Base-by-base conservation (phyloP, 1,140 invertebrate species). In the Vanessa tameamea region DNA sequence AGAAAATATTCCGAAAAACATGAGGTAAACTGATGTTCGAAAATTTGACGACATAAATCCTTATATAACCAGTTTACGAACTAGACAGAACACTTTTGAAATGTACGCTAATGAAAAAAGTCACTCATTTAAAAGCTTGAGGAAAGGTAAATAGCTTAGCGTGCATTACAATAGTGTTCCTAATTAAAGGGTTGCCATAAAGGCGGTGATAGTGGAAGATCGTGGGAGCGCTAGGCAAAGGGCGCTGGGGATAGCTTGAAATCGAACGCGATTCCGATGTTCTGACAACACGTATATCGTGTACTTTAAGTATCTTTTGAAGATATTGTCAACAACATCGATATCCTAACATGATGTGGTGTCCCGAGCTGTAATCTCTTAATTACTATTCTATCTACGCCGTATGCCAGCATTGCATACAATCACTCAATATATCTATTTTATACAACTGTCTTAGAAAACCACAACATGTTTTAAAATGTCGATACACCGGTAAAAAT, bases 201-300 rank as follows among this genome's bases (percentile, higher is more conserved):
- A 82, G 88, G 87, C 85, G 79, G 84, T 86, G 85, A 85, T 82
- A 87, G 84, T 88, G 83, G 85, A 88, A 90, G 86, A 90, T 87
- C 83, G 82, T 88, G 85, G 81, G 82, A 84, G 87, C 88, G 85
- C 89, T 81, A 88, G 87, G 85, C 85, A 83, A 88, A 86, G 86
- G 87, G 85, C 88, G 90, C 87, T 84, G 72, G 81, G 85, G 78
- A 82, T 73, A 87, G 82, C 82, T 80, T 85, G 79, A 83, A 84
- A 77, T 47, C 73, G 72, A 78, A 80, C 75, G 51, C 75, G 65
- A 76, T 78, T 66, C 65, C 76, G 69, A 84, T 78, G 72, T 76
- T 57, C 78, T 77, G 71, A 75, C 81, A 77, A 78, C 67, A 82
- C 77, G 63, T 51, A 43, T 61, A 59, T 16, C 47, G 15, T 63